A percentile compares a stretch with the other conserved stretches of the same genome.
Conservation (phyloP, 1,140 invertebrate genomes). For the Choristoneura fumiferana region DNA sequence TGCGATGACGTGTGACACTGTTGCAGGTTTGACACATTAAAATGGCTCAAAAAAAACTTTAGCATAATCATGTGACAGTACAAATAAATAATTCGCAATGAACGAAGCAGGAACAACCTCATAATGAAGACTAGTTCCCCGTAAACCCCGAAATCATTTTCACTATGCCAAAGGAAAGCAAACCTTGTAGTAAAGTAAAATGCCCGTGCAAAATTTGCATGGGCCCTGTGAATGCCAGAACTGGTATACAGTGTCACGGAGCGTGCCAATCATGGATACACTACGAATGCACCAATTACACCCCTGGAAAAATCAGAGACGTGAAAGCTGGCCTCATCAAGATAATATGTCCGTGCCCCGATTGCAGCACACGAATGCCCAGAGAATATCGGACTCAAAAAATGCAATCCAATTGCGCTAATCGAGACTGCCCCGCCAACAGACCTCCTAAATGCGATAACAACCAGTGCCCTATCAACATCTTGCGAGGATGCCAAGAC, state of each 20-base stretch:
- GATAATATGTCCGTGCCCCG: slow-evolving; percentile 56
- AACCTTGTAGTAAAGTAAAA: slow-evolving; percentile 24
- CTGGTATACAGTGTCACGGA: slow-evolving; percentile 55
- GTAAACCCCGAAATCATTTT: too few relatives aligned
- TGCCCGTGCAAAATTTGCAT: slow-evolving; percentile 63
- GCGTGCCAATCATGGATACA: slow-evolving; percentile 56
- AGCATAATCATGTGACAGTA: too few relatives aligned
- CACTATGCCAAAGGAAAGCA: too few relatives aligned
- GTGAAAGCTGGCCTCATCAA: slow-evolving; percentile 53
- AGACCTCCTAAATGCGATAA: slow-evolving; percentile 42
- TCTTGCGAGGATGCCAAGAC: background rate
- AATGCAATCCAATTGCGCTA: slow-evolving; percentile 43
- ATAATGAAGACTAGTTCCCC: too few relatives aligned
- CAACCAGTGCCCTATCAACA: slow-evolving; percentile 37
- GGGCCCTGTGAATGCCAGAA: slow-evolving; percentile 44
- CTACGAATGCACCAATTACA: slow-evolving; percentile 52
- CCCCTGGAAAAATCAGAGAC: slow-evolving; percentile 55
- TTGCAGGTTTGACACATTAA: too few relatives aligned
- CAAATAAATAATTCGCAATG: too few relatives aligned
- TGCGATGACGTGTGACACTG: too few relatives aligned
- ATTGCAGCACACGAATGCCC: slow-evolving; percentile 43
- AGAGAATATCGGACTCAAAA: slow-evolving; percentile 46
- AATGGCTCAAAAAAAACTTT: too few relatives aligned
- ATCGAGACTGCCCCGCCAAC: slow-evolving; percentile 50
- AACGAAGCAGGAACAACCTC: too few relatives aligned